These are phyloP conservation scores for Cherax destructor DNA, from an alignment of 1,140 invertebrate species.

Conservation along the genomic window DNA sequence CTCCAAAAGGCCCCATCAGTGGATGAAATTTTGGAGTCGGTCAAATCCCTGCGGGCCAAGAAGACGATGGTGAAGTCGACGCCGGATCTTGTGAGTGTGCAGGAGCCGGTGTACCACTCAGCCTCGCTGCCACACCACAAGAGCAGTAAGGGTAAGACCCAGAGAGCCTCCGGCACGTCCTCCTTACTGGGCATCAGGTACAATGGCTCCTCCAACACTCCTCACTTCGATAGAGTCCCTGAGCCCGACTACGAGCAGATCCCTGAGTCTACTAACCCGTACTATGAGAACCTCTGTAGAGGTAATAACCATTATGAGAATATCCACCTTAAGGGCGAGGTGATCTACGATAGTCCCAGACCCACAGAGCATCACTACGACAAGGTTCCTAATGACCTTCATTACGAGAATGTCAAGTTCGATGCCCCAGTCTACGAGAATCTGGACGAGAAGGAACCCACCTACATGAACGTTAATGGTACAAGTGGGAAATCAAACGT, in stretches of 20 bases:
- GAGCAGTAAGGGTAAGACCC: constrained; percentile 52
- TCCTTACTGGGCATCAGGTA: constrained; percentile 64
- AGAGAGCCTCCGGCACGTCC: constrained; percentile 25
- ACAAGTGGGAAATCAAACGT: constrained; percentile 26
- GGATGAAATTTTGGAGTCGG: constrained; percentile 72
- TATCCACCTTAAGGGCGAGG: constrained; percentile 67
- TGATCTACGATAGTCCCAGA: constrained; percentile 71
- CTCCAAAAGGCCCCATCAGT: constrained; percentile 71
- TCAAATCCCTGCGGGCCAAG: constrained; percentile 69
- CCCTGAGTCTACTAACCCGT: constrained; percentile 16
- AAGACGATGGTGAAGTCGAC: constrained; percentile 72
- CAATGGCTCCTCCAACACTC: constrained; percentile 33
- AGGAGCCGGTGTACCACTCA: constrained; percentile 63
- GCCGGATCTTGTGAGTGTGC: constrained; percentile 59
- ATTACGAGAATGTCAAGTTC: constrained; percentile 69
- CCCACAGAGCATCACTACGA: constrained; percentile 57
- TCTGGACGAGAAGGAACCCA: constrained; percentile 70
- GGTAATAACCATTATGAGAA: constrained; percentile 70
- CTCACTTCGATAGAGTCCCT: constrained; percentile 60
- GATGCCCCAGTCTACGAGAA: constrained; percentile 71
- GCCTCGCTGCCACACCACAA: constrained; percentile 65
- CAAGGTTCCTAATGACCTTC: constrained; percentile 41
- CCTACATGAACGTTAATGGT: constrained; percentile 69
- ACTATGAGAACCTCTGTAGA: constrained; percentile 69
- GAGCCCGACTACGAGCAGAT: constrained; percentile 71